These are phyloP conservation scores for Psilopsiagon aurifrons DNA, from an alignment of 2,113 vertebrate genomes.

Conservation along the genomic window DNA sequence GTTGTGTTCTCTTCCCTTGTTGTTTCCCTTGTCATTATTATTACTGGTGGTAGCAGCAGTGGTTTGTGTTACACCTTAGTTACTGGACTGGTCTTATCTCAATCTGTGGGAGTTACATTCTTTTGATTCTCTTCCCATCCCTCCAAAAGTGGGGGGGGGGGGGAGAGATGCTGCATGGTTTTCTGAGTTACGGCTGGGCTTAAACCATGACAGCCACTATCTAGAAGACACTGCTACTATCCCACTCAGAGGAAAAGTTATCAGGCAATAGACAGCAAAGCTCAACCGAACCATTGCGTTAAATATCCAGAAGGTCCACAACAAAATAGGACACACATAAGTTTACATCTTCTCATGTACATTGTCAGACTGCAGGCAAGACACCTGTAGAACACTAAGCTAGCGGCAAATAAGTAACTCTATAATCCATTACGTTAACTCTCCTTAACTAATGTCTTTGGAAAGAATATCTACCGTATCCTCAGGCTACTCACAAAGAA, in stretches of 20 bases:
- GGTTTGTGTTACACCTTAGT: too few species aligned
- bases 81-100: too few species aligned
- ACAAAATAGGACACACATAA: neutral
- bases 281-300: neutral
- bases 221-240: neutral
- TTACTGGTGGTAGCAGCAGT: too few species aligned
- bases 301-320: neutral
- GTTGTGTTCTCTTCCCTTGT: too few species aligned
- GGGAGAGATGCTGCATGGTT: too few species aligned
- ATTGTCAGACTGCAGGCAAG: neutral
- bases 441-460: neutral
- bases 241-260: neutral
- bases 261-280: neutral
- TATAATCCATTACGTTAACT: neutral
- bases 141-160: too few species aligned
- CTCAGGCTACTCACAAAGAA: neutral
- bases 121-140: too few species aligned
- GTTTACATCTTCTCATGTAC: neutral
- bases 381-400: neutral
- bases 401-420: neutral
- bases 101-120: too few species aligned
- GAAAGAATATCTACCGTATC: neutral
- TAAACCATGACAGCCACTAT: neutral
- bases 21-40: too few species aligned
- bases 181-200: too few species aligned